Conservation (phyloP, 2,888 invertebrate genomes). For the Athalia circularis region DNA sequence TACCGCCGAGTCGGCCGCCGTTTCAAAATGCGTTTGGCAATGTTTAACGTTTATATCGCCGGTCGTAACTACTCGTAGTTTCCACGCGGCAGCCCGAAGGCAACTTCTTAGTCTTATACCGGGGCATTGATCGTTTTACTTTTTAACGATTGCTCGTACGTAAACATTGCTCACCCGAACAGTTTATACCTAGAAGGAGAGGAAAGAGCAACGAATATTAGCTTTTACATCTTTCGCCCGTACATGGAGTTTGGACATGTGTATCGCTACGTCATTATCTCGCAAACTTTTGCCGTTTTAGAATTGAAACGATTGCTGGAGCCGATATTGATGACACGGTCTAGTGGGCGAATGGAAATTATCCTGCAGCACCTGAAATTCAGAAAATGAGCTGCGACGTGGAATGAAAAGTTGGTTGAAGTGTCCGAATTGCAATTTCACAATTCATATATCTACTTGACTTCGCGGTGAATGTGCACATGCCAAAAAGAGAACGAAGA, state of each 20-base stretch:
- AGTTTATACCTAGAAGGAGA: background rate
- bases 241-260: background rate
- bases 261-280: too few relatives aligned
- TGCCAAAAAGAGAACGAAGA: background rate
- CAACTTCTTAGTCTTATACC: conserved; percentile 34
- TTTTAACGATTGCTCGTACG: conserved; percentile 38
- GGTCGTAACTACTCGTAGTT: conserved; percentile 43
- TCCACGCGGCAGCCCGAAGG: conserved; percentile 39
- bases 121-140: conserved; percentile 38
- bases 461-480: background rate
- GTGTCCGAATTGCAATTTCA: background rate
- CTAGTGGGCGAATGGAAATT: too few relatives aligned
- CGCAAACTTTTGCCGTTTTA: too few relatives aligned
- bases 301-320: too few relatives aligned
- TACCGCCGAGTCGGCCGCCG: conserved; percentile 19
- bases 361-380: background rate
- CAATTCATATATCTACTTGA: background rate
- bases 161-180: conserved; percentile 31
- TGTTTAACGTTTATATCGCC: conserved; percentile 41
- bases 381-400: background rate
- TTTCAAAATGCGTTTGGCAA: conserved; percentile 40
- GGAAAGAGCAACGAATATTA: background rate
- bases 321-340: too few relatives aligned
- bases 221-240: background rate
- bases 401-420: too few relatives aligned